These are phyloP conservation scores for Amiota mariae DNA, from an alignment of 2,888 invertebrate species.

Conservation along the genomic window DNA sequence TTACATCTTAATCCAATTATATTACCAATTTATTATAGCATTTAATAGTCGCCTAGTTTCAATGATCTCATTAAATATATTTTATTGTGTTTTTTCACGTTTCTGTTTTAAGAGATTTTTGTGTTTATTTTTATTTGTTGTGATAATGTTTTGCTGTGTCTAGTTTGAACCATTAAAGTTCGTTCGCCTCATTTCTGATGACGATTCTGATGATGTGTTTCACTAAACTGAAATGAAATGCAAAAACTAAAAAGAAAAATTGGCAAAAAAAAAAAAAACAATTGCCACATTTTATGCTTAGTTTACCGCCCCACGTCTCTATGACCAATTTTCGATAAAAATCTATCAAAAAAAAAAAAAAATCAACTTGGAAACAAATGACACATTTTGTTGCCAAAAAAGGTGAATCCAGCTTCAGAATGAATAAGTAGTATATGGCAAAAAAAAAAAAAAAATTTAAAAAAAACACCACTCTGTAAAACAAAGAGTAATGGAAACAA, in stretches of 20 bases:
- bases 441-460: not conserved
- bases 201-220: not conserved
- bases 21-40: too few relatives aligned
- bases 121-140: not conserved
- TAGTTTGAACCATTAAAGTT: conserved; percentile 1
- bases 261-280: too few relatives aligned
- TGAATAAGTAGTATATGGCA: conserved; percentile 13
- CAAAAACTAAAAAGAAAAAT: not conserved
- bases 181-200: conserved; percentile 7
- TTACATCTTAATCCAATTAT: too few relatives aligned
- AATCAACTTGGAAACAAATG: not conserved
- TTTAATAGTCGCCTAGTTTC: too few relatives aligned
- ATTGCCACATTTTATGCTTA: too few relatives aligned
- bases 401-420: conserved; percentile 7
- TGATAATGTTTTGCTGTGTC: not conserved
- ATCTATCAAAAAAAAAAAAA: not conserved
- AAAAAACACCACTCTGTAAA: not conserved
- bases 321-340: not conserved
- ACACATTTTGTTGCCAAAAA: not conserved
- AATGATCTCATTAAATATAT: too few relatives aligned
- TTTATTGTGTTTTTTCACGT: not conserved
- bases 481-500: not conserved
- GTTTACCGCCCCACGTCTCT: not conserved
- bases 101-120: not conserved
- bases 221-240: not conserved